phyloP scores from a whole-genome alignment of 2,797 vertebrate genomes.

The Sebastes minor region DNA sequence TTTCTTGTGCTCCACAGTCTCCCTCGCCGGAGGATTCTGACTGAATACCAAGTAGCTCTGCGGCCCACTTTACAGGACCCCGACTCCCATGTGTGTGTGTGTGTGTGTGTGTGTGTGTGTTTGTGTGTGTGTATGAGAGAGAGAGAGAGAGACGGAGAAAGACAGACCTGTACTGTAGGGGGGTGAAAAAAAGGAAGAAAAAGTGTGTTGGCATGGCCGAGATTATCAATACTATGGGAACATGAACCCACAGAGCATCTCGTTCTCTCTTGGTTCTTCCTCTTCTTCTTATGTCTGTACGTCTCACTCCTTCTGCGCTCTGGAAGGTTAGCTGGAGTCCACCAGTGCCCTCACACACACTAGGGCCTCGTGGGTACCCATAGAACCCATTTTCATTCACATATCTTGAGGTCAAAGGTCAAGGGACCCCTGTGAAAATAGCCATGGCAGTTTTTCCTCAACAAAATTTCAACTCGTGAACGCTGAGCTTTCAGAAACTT shows the following conservation, averaged over 20 bases:
- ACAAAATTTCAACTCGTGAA: too few relatives aligned
- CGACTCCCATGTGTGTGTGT: slow-evolving; percentile 40
- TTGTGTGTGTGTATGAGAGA: not conserved
- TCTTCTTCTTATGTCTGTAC: slow-evolving; percentile 8
- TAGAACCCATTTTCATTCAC: too few relatives aligned
- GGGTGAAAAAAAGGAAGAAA: not conserved
- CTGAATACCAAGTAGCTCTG: slow-evolving; percentile 82
- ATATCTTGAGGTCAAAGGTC: too few relatives aligned
- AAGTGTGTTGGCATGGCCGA: slow-evolving; percentile 41
- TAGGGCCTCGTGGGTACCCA: too few relatives aligned
- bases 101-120: not conserved
- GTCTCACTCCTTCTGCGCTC: slow-evolving; percentile 27
- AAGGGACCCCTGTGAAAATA: rapidly evolving
- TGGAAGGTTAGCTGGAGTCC: slow-evolving; percentile 54
- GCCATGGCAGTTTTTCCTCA: too few relatives aligned
- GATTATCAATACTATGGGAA: slow-evolving; percentile 57
- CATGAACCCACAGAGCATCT: slow-evolving; percentile 38
- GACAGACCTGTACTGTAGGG: not conserved
- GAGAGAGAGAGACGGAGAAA: not conserved
- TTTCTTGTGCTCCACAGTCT: slow-evolving; percentile 45
- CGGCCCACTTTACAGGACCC: slow-evolving; percentile 76
- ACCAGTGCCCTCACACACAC: slow-evolving; percentile 8
- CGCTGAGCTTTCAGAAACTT: too few relatives aligned
- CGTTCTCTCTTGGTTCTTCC: slow-evolving; percentile 26
- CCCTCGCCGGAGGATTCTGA: slow-evolving; percentile 61